Evolutionary conservation across 2,888 invertebrate genomes (phyloP).

Genomic region (Caradrina clavipalpis): DNA sequence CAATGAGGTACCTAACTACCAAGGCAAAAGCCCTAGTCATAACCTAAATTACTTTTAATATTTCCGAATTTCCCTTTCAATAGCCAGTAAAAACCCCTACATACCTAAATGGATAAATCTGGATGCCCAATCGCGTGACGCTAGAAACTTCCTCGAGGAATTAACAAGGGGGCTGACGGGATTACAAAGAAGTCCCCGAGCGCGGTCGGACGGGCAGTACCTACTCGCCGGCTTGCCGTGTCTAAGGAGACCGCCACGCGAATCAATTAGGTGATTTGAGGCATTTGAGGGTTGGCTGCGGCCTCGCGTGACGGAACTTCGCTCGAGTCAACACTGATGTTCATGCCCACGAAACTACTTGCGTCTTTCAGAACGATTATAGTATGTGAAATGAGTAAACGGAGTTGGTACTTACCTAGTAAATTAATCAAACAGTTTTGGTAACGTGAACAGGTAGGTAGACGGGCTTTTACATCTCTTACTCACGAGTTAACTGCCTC

Average conservation of each 20-base stretch:
- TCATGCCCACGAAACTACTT: constrained; percentile 42
- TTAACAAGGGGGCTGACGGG: constrained; percentile 74
- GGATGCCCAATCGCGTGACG: constrained; percentile 68
- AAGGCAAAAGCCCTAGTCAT: not conserved
- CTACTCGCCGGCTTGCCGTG: constrained; percentile 50
- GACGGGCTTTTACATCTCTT: too few relatives aligned
- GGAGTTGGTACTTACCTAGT: not conserved
- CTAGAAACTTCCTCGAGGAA: constrained; percentile 69
- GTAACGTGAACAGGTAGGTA: too few relatives aligned
- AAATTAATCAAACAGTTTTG: too few relatives aligned
- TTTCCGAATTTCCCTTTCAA: not conserved
- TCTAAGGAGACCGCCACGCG: constrained; percentile 74
- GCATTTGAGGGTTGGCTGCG: constrained; percentile 66
- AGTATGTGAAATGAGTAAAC: constrained; percentile 7
- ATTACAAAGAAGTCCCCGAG: constrained; percentile 72
- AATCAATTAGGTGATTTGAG: constrained; percentile 84
- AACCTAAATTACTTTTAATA: not conserved
- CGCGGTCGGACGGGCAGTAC: constrained; percentile 56
- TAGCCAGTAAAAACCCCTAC: not conserved
- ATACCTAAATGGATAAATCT: constrained; percentile 22
- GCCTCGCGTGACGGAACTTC: constrained; percentile 73
- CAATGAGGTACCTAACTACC: too few relatives aligned
- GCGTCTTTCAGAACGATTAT: constrained; percentile 39
- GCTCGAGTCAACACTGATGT: constrained; percentile 66
- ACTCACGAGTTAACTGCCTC: too few relatives aligned